Base-by-base conservation (phyloP, 2,797 vertebrate species). In the Pseudochromis fuscus region DNA sequence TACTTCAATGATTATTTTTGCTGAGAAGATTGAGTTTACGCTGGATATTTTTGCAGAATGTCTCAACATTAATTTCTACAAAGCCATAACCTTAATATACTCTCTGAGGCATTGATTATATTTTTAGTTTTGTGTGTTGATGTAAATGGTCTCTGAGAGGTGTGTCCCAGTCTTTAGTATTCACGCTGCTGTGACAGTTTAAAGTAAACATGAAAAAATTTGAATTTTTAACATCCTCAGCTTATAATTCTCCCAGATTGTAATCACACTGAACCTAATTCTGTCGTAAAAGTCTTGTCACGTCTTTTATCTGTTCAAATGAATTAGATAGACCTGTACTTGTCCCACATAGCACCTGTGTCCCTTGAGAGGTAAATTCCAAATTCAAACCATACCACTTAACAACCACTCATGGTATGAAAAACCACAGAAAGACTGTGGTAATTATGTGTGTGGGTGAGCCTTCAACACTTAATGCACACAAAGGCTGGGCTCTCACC, bases 401-500 rank as follows among this genome's bases (percentile, higher is more conserved):
- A 85, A 61, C 71, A 77, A 69, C 18, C 21, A 7, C 65, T 75
- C 70, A 69, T 72, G 55, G 62, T 65, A 59, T 53, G 46, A 71
- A 80, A 73, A 78, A 71, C 31, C 82, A 64, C 38, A 82, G 80
- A 83, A 86, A 82, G 62, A 71, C 82, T 67, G 68, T 21, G 44
- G 75, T 89, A 91, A 90, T 91, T 88, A 89, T 75, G 62, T 79
- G 86, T 31, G 85, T 93, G 88, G 91, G 89, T 74, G 79, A 84
- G 84, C 86, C 80, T 81, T 87, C 74, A 79, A 59, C 88, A 74
- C 71, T 57, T 78, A 66, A 75, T 70, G 79, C 58, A 72, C 68
- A 60, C 61, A 67, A 74, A 76, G 69, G 70, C 76, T 79, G 56
- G 67, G 67, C 61, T 53, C 45, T 70, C 67, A 67, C 61, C 80